Evolutionary conservation across 2,113 vertebrate species (phyloP).

Genomic region (Engraulis encrasicolus): DNA sequence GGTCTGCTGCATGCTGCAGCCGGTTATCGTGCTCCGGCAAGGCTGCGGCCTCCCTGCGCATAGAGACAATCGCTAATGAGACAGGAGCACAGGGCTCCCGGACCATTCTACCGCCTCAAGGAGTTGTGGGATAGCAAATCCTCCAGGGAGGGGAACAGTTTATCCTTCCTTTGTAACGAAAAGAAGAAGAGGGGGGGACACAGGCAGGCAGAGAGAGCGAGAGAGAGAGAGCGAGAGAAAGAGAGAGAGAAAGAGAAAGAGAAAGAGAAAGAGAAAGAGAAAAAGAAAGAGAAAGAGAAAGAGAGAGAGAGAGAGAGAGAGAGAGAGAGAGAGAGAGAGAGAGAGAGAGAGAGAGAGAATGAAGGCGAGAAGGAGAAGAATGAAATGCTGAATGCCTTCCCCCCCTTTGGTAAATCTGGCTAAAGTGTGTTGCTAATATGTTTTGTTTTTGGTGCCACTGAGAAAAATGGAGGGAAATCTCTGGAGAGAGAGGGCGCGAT

Average conservation of each 20-base stretch:
- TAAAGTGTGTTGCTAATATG: conserved; percentile 79
- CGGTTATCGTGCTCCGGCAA: conserved; percentile 94
- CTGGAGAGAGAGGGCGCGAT: background rate
- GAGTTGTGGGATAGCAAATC: conserved; percentile 85
- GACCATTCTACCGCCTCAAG: conserved; percentile 87
- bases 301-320: conserved; percentile 35
- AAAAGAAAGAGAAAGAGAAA: background rate
- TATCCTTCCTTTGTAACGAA: conserved; percentile 78
- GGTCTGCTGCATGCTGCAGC: conserved; percentile 95
- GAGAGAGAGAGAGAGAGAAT: background rate
- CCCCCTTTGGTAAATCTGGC: conserved; percentile 83
- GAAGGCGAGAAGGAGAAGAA: background rate
- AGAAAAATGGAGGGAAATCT: background rate
- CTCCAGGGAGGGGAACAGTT: conserved; percentile 86
- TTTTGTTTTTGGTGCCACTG: conserved; percentile 37
- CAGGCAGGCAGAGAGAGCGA: background rate
- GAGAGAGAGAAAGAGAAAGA: conserved; percentile 43
- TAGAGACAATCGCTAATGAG: conserved; percentile 99
- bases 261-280: conserved; percentile 10
- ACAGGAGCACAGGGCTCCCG: conserved; percentile 65
- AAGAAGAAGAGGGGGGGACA: conserved; percentile 38
- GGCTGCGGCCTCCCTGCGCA: conserved; percentile 92
- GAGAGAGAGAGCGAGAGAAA: conserved; percentile 10
- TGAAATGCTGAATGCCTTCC: conserved; percentile 86
- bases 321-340: background rate